phyloP scores from a whole-genome alignment of 2,888 invertebrate species.

The Papilio gigon region DNA sequence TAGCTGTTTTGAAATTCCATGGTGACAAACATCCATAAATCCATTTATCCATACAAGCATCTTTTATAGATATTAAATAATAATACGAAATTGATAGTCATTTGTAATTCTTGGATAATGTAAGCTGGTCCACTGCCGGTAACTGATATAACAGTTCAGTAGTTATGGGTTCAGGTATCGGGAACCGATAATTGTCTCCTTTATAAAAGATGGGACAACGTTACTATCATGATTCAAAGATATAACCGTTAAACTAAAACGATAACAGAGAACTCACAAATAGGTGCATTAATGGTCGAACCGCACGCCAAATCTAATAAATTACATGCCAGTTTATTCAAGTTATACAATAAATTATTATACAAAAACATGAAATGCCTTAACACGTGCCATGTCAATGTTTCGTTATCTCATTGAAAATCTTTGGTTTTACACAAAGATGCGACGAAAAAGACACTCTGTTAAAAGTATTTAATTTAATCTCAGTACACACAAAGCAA shows the following conservation, averaged over 20 bases:
- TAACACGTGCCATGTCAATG: conserved; percentile 19
- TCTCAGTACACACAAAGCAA: background rate
- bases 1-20: no score
- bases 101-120: no score
- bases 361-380: conserved; percentile 29
- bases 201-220: conserved; percentile 11
- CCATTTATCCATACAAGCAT: no score
- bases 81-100: no score
- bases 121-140: no score
- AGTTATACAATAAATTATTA: conserved; percentile 34
- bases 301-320: conserved; percentile 25
- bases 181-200: background rate
- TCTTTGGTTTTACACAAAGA: background rate
- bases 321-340: conserved; percentile 15
- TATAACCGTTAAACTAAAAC: conserved; percentile 10
- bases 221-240: conserved; percentile 24
- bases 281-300: conserved; percentile 14
- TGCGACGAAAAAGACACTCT: background rate
- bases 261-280: conserved; percentile 26
- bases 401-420: background rate
- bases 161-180: no score
- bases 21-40: no score
- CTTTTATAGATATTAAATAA: no score
- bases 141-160: no score
- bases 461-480: background rate